phyloP scores from a whole-genome alignment of 2,797 vertebrate genomes.

The Lacerta viridis region DNA sequence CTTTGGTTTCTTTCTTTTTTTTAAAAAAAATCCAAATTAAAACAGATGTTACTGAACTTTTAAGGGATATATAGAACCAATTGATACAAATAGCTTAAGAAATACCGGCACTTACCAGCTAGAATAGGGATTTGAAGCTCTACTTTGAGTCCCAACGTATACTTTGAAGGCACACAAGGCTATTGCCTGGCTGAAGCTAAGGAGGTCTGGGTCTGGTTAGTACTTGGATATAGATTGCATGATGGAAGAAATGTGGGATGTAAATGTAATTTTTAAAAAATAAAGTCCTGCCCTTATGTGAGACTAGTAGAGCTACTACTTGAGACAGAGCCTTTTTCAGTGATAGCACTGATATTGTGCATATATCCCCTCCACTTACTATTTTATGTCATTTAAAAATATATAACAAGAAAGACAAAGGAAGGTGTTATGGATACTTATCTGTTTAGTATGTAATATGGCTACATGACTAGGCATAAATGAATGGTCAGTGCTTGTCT shows the following conservation, averaged over 20 bases:
- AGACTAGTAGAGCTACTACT: neutral
- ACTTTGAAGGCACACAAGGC: too few relatives aligned
- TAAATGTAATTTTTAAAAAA: too few relatives aligned
- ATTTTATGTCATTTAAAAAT: neutral
- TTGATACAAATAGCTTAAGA: too few relatives aligned
- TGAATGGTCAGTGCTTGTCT: slow-evolving; percentile 21
- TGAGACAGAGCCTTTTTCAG: neutral
- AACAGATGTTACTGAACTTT: neutral
- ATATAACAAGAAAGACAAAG: slow-evolving; percentile 42
- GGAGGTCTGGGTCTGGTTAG: too few relatives aligned
- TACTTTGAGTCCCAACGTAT: neutral
- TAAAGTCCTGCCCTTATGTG: neutral
- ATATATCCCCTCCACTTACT: neutral
- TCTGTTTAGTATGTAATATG: slow-evolving; percentile 26
- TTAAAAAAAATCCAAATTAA: neutral
- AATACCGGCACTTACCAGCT: too few relatives aligned
- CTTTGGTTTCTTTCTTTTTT: neutral
- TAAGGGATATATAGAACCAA: neutral
- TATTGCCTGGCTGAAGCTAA: too few relatives aligned
- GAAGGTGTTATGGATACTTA: neutral
- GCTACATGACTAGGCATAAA: slow-evolving; percentile 39
- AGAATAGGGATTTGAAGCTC: neutral
- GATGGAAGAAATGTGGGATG: too few relatives aligned
- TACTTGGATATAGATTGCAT: too few relatives aligned
- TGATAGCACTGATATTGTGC: neutral